These are phyloP conservation scores for Sericinus montela DNA, from an alignment of 2,888 invertebrate genomes.

Conservation along the genomic window DNA sequence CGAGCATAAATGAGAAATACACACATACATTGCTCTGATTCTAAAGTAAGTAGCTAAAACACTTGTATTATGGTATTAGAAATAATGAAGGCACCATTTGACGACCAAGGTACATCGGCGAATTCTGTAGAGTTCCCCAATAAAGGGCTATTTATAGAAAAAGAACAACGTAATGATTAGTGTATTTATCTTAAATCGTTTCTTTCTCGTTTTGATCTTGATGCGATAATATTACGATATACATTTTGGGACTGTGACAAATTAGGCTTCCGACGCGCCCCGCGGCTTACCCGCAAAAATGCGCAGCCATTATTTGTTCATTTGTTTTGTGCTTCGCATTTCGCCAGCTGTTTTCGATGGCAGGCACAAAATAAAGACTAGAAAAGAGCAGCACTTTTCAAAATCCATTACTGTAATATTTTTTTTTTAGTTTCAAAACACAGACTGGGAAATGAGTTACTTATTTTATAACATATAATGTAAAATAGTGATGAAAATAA, in stretches of 20 bases:
- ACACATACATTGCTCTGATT: no score
- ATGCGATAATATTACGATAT: conserved; percentile 6
- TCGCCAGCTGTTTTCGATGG: conserved; percentile 24
- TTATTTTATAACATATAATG: no score
- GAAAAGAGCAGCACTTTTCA: conserved; percentile 14
- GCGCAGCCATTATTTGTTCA: conserved; percentile 40
- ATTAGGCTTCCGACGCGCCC: conserved; percentile 29
- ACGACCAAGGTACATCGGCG: no score
- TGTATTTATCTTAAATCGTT: neutral
- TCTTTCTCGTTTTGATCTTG: neutral
- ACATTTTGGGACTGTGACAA: conserved; percentile 30
- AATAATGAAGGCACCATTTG: no score
- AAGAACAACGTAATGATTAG: no score
- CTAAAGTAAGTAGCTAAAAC: no score
- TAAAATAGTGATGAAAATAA: no score
- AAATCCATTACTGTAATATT: conserved; percentile 17
- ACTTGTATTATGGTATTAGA: no score
- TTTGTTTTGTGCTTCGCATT: conserved; percentile 35
- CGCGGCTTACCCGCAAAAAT: conserved; percentile 38
- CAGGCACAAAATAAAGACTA: conserved; percentile 20
- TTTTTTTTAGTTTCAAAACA: conserved; percentile 2
- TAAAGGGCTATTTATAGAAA: no score
- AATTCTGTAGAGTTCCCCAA: no score
- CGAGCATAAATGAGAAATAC: no score
- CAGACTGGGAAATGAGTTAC: no score